These are phyloP conservation scores for Cettia cetti DNA, from an alignment of 2,113 vertebrate species.

Conservation along the genomic window DNA sequence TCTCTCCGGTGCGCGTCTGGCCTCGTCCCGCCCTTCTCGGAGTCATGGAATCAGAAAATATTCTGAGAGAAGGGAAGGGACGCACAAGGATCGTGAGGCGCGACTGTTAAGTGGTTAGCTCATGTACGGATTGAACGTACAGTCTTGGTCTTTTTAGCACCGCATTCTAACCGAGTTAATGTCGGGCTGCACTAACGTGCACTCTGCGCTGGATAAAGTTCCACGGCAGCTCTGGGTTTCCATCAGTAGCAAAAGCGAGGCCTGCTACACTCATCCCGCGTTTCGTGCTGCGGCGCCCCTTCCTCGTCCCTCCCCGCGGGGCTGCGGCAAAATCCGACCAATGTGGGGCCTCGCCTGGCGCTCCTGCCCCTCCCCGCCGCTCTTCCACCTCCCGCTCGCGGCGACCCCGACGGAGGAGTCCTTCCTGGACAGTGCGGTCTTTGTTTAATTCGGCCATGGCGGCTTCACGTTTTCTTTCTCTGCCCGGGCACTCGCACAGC, in stretches of 20 bases:
- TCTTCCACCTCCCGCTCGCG: background rate
- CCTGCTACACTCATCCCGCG: accelerated
- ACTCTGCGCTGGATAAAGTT: too few species aligned
- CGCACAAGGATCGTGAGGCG: accelerated
- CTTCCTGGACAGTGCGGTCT: accelerated
- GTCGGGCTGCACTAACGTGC: accelerated
- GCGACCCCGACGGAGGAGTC: accelerated
- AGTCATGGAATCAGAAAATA: accelerated
- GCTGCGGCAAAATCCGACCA: slow-evolving; percentile 50
- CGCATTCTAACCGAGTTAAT: accelerated
- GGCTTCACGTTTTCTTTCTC: background rate
- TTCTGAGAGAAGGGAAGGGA: background rate
- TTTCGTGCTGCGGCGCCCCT: background rate
- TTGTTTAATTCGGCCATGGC: background rate
- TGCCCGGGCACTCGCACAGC: accelerated
- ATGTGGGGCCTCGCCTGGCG: background rate
- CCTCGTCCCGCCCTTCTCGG: accelerated
- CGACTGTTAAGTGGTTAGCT: background rate
- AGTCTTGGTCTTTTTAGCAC: background rate
- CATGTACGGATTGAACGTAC: background rate
- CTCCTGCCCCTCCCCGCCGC: background rate
- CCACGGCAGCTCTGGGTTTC: too few species aligned
- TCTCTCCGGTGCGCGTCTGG: too few species aligned
- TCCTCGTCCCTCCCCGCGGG: background rate
- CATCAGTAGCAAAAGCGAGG: accelerated